Evolutionary conservation across 2,888 invertebrate genomes (phyloP).

Genomic region (Plusia festucae): DNA sequence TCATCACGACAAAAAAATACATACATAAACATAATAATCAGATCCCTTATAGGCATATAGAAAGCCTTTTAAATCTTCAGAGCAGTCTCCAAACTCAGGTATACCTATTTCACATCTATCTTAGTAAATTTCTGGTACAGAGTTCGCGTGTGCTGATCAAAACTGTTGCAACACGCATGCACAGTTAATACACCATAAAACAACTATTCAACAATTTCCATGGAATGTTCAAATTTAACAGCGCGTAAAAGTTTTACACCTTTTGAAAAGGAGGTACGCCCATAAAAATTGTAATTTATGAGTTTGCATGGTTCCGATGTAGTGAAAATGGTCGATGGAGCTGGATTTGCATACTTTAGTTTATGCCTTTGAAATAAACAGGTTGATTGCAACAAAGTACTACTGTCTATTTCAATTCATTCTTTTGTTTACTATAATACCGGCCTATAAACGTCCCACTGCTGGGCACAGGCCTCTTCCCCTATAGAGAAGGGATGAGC

Average conservation of each 20-base stretch:
- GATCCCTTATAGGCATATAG: too few relatives aligned
- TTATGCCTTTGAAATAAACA: slow-evolving; percentile 44
- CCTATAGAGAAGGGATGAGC: too few relatives aligned
- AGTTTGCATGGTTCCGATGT: slow-evolving; percentile 58
- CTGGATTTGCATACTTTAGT: slow-evolving; percentile 61
- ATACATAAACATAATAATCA: too few relatives aligned
- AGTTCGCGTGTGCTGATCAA: background rate
- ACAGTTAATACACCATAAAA: slow-evolving; percentile 10
- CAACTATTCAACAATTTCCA: slow-evolving; percentile 39
- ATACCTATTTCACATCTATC: too few relatives aligned
- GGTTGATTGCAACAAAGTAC: slow-evolving; percentile 26
- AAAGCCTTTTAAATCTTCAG: too few relatives aligned
- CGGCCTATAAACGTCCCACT: too few relatives aligned
- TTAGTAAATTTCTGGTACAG: too few relatives aligned
- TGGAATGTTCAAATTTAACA: slow-evolving; percentile 65
- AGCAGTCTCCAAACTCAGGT: too few relatives aligned
- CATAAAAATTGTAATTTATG: slow-evolving; percentile 82
- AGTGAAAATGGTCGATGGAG: slow-evolving; percentile 55
- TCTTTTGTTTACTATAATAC: slow-evolving; percentile 1
- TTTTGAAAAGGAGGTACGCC: slow-evolving; percentile 67
- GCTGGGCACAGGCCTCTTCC: too few relatives aligned
- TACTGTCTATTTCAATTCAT: background rate
- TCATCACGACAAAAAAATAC: too few relatives aligned
- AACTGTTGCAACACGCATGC: background rate
- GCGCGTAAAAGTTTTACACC: slow-evolving; percentile 76